Conservation (phyloP, 2,888 invertebrate genomes). For the Caenorhabditis virilis region DNA sequence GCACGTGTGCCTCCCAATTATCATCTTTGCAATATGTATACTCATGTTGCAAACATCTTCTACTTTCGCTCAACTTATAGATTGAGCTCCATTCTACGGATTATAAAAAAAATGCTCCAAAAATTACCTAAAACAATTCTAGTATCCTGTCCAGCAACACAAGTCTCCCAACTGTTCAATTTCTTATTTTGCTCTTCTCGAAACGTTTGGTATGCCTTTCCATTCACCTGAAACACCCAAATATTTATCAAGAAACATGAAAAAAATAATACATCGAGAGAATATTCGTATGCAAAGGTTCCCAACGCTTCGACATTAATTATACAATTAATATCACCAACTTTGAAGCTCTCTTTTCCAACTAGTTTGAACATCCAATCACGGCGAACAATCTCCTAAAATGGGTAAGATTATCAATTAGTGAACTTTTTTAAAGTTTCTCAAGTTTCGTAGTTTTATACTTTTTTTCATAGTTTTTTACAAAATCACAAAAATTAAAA, state of each 20-base stretch:
- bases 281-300: conserved; percentile 82
- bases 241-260: neutral
- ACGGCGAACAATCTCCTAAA: conserved; percentile 77
- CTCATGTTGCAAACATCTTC: no score
- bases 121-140: conserved; percentile 79
- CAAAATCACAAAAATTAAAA: neutral
- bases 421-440: no score
- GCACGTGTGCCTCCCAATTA: no score
- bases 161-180: conserved; percentile 79
- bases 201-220: conserved; percentile 81
- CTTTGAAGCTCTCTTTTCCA: conserved; percentile 80
- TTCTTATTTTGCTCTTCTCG: conserved; percentile 80
- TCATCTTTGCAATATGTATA: no score
- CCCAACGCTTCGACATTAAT: conserved; percentile 74
- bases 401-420: no score
- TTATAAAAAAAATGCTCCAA: conserved; percentile 1
- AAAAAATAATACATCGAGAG: conserved; percentile 72
- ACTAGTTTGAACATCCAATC: conserved; percentile 93
- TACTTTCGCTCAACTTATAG: no score
- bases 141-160: conserved; percentile 68
- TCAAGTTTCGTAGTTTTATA: no score
- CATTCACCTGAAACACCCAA: conserved; percentile 75
- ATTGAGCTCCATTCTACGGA: no score
- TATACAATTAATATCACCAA: conserved; percentile 68
- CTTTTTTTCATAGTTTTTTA: neutral